These are phyloP conservation scores for Saguinus midas DNA, from an alignment of 2,113 vertebrate species.

Conservation along the genomic window DNA sequence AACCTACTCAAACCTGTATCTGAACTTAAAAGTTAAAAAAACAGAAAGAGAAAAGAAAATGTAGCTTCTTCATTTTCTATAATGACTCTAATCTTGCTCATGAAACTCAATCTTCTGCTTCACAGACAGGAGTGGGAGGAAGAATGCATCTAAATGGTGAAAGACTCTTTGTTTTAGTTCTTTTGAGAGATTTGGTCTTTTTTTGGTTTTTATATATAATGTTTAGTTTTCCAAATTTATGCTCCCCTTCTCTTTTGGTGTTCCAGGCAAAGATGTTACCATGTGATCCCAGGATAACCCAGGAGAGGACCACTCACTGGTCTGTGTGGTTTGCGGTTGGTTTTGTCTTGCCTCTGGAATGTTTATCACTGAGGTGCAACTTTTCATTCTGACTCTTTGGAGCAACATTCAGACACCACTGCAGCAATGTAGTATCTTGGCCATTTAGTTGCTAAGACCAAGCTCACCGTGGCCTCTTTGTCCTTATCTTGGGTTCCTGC, in stretches of 20 bases:
- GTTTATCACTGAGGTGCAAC: not conserved
- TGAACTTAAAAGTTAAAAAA: too few relatives aligned
- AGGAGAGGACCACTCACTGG: not conserved
- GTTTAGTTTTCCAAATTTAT: not conserved
- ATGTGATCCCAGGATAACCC: not conserved
- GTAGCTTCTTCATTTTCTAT: not conserved
- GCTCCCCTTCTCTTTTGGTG: not conserved
- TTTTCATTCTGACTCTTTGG: not conserved
- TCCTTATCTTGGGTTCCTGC: not conserved
- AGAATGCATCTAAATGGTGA: not conserved
- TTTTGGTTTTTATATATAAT: not conserved
- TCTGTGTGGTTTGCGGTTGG: not conserved
- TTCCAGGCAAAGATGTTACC: not conserved
- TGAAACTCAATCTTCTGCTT: not conserved
- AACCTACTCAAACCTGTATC: too few relatives aligned
- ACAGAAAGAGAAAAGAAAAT: not conserved
- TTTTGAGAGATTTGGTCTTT: not conserved
- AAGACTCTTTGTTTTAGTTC: not conserved
- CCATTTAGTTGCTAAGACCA: not conserved
- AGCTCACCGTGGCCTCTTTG: not conserved
- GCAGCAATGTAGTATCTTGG: not conserved
- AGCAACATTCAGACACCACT: not conserved
- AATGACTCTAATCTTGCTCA: not conserved
- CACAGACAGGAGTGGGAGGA: not conserved
- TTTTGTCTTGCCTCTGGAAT: not conserved